These are phyloP conservation scores for Neoniphon sammara DNA, from an alignment of 2,797 vertebrate species.

Conservation along the genomic window DNA sequence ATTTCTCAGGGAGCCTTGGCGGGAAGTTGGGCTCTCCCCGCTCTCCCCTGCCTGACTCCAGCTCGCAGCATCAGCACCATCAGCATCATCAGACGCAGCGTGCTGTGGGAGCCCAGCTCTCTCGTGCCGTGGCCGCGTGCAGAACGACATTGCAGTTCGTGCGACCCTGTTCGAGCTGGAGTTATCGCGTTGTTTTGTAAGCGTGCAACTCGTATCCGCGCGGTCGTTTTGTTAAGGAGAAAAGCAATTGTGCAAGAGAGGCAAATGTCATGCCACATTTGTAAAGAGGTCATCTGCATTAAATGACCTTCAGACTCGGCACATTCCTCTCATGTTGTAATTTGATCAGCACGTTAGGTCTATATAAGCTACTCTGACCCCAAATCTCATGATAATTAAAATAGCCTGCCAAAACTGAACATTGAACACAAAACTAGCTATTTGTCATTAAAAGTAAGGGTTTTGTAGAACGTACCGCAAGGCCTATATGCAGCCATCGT, in stretches of 20 bases:
- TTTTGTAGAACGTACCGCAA: neutral
- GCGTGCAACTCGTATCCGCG: neutral
- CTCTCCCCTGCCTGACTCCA: conserved; percentile 36
- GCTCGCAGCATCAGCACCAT: conserved; percentile 68
- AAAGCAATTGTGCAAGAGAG: neutral
- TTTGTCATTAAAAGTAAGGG: neutral
- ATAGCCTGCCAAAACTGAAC: no score
- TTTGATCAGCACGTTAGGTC: neutral
- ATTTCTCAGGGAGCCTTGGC: conserved; percentile 35
- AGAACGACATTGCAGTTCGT: conserved; percentile 66
- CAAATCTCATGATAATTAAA: neutral
- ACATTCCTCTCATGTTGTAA: neutral
- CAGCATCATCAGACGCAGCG: conserved; percentile 30
- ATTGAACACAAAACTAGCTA: neutral
- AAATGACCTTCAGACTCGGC: conserved; percentile 67
- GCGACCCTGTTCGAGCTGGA: neutral
- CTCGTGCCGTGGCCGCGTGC: conserved; percentile 58
- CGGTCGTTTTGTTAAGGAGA: neutral
- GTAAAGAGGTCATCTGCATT: conserved; percentile 22
- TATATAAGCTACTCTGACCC: neutral
- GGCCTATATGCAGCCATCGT: neutral
- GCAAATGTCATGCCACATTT: neutral
- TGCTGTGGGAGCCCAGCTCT: conserved; percentile 26
- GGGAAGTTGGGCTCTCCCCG: conserved; percentile 45
- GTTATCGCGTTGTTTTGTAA: conserved; percentile 41